These are phyloP conservation scores for Gortyna flavago DNA, from an alignment of 2,888 invertebrate species.

Conservation along the genomic window DNA sequence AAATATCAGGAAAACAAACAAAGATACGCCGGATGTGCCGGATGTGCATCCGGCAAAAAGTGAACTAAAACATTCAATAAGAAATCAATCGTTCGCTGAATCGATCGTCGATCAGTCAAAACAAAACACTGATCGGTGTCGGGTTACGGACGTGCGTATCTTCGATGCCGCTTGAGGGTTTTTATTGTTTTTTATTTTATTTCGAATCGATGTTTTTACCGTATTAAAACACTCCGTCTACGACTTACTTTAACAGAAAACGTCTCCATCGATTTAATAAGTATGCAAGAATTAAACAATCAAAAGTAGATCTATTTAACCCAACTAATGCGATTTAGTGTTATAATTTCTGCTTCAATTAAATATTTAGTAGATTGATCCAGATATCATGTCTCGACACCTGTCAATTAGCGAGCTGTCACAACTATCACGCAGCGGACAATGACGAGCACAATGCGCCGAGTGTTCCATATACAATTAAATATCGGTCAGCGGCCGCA, in stretches of 20 bases:
- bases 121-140: slow-evolving; percentile 73
- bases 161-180: neutral
- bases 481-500: slow-evolving; percentile 69
- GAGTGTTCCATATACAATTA: slow-evolving; percentile 67
- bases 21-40: slow-evolving; percentile 56
- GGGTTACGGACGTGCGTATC: slow-evolving; percentile 55
- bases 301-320: neutral
- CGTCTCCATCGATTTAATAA: neutral
- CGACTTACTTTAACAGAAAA: neutral
- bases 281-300: neutral
- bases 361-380: slow-evolving; percentile 29
- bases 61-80: slow-evolving; percentile 59
- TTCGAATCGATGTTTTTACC: neutral
- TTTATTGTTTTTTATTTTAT: neutral
- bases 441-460: slow-evolving; percentile 66
- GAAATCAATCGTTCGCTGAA: slow-evolving; percentile 51
- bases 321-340: neutral
- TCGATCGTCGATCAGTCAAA: slow-evolving; percentile 71
- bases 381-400: slow-evolving; percentile 64
- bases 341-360: neutral
- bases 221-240: neutral
- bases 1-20: slow-evolving; percentile 55
- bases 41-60: slow-evolving; percentile 54
- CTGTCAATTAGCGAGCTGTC: slow-evolving; percentile 81
- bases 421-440: slow-evolving; percentile 66